These are phyloP conservation scores for Pseudomugil tenellus DNA, from an alignment of 2,797 vertebrate species.

Conservation along the genomic window DNA sequence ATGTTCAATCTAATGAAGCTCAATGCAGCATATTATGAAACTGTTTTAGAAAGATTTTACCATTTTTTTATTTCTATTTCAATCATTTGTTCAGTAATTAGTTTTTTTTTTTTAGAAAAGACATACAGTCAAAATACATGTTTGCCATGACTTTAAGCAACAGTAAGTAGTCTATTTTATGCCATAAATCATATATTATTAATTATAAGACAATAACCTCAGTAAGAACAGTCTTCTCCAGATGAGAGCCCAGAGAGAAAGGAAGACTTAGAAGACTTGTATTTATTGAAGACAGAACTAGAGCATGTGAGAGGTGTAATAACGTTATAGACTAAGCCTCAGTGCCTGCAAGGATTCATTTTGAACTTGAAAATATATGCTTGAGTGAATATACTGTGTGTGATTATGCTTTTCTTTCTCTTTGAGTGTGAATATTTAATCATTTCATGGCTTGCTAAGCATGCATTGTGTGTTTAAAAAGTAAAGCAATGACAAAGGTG, in stretches of 20 bases:
- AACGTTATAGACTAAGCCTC: constrained; percentile 34
- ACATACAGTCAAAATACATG: constrained; percentile 28
- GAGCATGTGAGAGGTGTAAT: constrained; percentile 34
- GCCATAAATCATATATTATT: constrained; percentile 49
- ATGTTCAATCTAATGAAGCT: neutral
- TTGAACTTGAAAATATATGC: constrained; percentile 41
- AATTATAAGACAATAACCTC: constrained; percentile 48
- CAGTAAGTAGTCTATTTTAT: constrained; percentile 45
- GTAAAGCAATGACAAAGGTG: constrained; percentile 15
- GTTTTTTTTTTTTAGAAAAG: constrained; percentile 4
- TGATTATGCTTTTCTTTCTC: constrained; percentile 29
- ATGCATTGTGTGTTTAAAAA: constrained; percentile 40
- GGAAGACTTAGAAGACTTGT: too few species aligned
- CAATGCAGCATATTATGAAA: constrained; percentile 1
- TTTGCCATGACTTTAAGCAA: constrained; percentile 37
- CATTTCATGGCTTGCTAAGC: constrained; percentile 28
- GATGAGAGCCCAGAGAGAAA: constrained; percentile 49
- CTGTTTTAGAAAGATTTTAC: constrained; percentile 16
- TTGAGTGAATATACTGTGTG: constrained; percentile 32
- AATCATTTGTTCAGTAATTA: constrained; percentile 20
- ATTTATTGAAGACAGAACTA: constrained; percentile 25
- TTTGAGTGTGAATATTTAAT: constrained; percentile 55
- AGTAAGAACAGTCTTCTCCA: constrained; percentile 41
- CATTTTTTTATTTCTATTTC: constrained; percentile 28
- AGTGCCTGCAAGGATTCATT: constrained; percentile 35